Conservation (phyloP, 2,888 invertebrate species). For the Pycnomerus fuliginosus region DNA sequence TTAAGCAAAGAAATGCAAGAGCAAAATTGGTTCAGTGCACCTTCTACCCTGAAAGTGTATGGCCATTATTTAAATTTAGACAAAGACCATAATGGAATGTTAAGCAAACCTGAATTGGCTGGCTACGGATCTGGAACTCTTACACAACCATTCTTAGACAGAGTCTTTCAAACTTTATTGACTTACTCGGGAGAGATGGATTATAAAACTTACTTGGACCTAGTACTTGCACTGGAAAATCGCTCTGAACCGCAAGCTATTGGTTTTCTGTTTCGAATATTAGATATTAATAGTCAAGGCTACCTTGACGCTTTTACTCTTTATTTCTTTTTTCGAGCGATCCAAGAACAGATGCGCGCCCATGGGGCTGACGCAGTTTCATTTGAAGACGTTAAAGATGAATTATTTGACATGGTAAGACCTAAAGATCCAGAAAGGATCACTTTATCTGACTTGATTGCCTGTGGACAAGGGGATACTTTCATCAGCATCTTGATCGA, state of each 20-base stretch:
- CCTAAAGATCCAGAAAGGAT: slow-evolving; percentile 82
- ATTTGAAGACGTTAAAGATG: slow-evolving; percentile 94
- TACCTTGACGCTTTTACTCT: slow-evolving; percentile 88
- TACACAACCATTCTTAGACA: slow-evolving; percentile 85
- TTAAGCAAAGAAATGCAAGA: slow-evolving; percentile 81
- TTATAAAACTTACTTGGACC: slow-evolving; percentile 94
- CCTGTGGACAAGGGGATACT: slow-evolving; percentile 89
- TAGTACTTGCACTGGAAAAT: slow-evolving; percentile 91
- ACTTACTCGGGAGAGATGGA: slow-evolving; percentile 96
- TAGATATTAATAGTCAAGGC: slow-evolving; percentile 86
- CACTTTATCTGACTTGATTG: slow-evolving; percentile 81
- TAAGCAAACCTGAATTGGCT: slow-evolving; percentile 85
- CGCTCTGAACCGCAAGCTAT: slow-evolving; percentile 87
- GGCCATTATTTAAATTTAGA: slow-evolving; percentile 93
- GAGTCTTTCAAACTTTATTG: slow-evolving; percentile 93
- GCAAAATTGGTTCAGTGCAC: slow-evolving; percentile 89
- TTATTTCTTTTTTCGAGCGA: slow-evolving; percentile 91
- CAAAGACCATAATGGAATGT: slow-evolving; percentile 93
- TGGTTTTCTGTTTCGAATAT: slow-evolving; percentile 86
- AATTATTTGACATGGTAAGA: slow-evolving; percentile 97
- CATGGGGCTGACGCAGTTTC: slow-evolving; percentile 88
- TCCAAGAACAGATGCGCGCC: slow-evolving; percentile 85
- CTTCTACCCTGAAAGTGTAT: slow-evolving; percentile 86
- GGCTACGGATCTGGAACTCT: slow-evolving; percentile 89
- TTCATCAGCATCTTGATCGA: slow-evolving; percentile 93